phyloP scores from a whole-genome alignment of 2,797 vertebrate genomes.

The Falco biarmicus region DNA sequence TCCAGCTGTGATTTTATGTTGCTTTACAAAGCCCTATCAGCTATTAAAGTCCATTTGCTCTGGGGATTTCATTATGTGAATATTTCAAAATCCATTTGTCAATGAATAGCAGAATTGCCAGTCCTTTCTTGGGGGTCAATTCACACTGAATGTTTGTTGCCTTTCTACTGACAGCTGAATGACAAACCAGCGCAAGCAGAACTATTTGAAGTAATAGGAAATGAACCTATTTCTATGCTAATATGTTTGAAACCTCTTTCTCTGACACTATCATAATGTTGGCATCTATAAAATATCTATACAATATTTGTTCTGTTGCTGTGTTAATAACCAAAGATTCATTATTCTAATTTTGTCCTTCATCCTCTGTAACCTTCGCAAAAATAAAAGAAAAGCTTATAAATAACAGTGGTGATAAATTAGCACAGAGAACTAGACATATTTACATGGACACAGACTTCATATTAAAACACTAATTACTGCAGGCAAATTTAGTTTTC shows the following conservation, averaged over 20 bases:
- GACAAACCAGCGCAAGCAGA: constrained; percentile 24
- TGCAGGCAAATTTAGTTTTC: constrained; percentile 76
- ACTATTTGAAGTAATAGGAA: constrained; percentile 27
- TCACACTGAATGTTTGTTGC: constrained; percentile 18
- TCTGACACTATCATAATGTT: neutral
- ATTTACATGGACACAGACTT: constrained; percentile 67
- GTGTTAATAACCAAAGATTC: constrained; percentile 43
- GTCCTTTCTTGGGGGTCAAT: constrained; percentile 38
- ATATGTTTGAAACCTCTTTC: constrained; percentile 32
- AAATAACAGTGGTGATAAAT: constrained; percentile 43
- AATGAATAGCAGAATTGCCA: neutral
- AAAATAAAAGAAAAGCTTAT: constrained; percentile 49
- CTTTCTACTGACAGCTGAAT: constrained; percentile 46
- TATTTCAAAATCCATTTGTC: constrained; percentile 54
- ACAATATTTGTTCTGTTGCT: neutral
- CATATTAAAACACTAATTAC: constrained; percentile 71
- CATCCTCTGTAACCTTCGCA: constrained; percentile 56
- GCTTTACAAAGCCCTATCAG: neutral
- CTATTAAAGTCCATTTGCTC: constrained; percentile 18
- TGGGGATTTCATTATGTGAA: constrained; percentile 39
- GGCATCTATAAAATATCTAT: constrained; percentile 46
- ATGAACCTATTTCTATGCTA: constrained; percentile 44
- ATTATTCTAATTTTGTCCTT: constrained; percentile 66
- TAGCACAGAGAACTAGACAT: constrained; percentile 55
- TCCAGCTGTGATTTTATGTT: neutral